Evolutionary conservation across 2,113 vertebrate genomes (phyloP), one percentile per base, ranked within the genome.

Genomic region (Bothrops jararaca): DNA sequence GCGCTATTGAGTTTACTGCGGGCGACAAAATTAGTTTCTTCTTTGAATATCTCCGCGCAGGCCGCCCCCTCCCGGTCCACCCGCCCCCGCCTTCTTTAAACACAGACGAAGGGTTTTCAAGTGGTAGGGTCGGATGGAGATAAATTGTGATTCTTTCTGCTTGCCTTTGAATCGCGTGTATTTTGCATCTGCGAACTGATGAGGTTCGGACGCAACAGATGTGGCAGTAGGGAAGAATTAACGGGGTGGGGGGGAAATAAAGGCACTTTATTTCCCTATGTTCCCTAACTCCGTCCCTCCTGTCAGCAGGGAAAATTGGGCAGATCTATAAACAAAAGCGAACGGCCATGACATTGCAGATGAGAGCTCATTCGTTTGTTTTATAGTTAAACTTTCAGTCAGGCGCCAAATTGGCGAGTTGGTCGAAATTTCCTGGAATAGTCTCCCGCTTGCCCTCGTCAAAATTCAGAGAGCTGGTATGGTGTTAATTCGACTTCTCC

Each of bases 121-220:
- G 53, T 29, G 12, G 42, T 85, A 39, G 89, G 57, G 39, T 60
- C 12, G 60, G 24, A 26, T 34, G 64, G 5, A 53, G 9, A 58
- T 45, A 90, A 93, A 90, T 94, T 34, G 2, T 26, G 0, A 50
- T 85, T 94, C 94, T 94, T 95, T 92, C 93, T 22, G 93, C 91
- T 92, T 48, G 93, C 90, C 92, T 94, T 92, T 92, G 5, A 92
- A 92, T 91, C 57, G 90, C 94, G 94, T 92, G 88, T 91, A 6
- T 93, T 96, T 95, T 93, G 95, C 96, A 95, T 95, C 90, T 80
- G 88, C 94, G 50, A 91, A 39, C 42, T 74, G 94, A 94, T 69
- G 93, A 94, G 88, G 57, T 93, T 97, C 50, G 42, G 93, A 88
- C 93, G 91, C 92, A 92, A 92, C 95, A 88, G 93, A 91, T 94